phyloP scores from a whole-genome alignment of 2,888 invertebrate genomes.

The Iphiclides podalirius region DNA sequence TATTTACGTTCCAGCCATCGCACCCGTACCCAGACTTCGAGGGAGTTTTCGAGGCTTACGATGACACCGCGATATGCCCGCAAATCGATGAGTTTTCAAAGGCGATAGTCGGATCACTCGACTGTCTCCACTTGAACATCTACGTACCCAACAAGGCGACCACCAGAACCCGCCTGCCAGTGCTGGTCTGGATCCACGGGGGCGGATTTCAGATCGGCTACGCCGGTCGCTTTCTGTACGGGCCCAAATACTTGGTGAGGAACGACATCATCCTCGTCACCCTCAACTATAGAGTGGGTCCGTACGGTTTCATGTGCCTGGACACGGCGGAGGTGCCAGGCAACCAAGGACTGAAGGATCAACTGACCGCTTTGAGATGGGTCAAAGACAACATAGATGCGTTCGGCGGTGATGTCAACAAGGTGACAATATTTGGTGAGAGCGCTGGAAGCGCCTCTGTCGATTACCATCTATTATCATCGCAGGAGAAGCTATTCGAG shows the following conservation, averaged over 20 bases:
- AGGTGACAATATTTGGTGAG: constrained; percentile 53
- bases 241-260: constrained; percentile 44
- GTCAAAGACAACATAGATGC: constrained; percentile 46
- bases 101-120: constrained; percentile 49
- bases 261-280: constrained; percentile 46
- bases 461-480: constrained; percentile 47
- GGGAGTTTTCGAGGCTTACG: constrained; percentile 20
- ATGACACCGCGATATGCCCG: constrained; percentile 36
- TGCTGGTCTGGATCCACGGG: constrained; percentile 61
- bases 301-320: constrained; percentile 60
- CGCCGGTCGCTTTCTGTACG: constrained; percentile 39
- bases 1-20: constrained; percentile 18
- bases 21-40: constrained; percentile 18
- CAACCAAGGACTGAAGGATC: constrained; percentile 60
- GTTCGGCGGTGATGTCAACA: constrained; percentile 49
- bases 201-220: constrained; percentile 52
- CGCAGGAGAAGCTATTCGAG: constrained; percentile 43
- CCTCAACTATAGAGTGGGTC: constrained; percentile 55
- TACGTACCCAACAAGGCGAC: constrained; percentile 66
- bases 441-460: constrained; percentile 53
- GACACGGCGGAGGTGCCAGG: constrained; percentile 50
- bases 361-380: constrained; percentile 48
- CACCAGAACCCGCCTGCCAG: constrained; percentile 38
- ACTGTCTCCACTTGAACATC: constrained; percentile 82
- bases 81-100: constrained; percentile 41